These are phyloP conservation scores for Acleris sparsana DNA, from an alignment of 2,888 invertebrate genomes.

Conservation along the genomic window DNA sequence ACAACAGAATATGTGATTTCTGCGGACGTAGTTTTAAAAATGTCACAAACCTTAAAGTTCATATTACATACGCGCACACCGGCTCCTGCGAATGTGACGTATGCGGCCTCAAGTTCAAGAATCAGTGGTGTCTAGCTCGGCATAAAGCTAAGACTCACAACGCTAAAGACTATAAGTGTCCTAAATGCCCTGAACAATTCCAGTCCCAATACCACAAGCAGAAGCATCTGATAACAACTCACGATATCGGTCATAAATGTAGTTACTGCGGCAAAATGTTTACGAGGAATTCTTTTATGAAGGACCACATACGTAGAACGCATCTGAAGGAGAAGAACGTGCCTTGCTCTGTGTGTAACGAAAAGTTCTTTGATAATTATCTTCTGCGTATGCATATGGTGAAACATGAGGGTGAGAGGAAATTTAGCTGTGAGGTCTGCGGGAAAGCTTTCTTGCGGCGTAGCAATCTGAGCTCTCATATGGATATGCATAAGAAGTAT, in stretches of 20 bases:
- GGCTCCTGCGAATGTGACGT: constrained; percentile 65
- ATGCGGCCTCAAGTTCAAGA: constrained; percentile 67
- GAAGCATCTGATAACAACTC: constrained; percentile 78
- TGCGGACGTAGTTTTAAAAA: constrained; percentile 70
- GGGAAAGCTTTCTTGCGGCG: constrained; percentile 82
- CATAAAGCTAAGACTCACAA: constrained; percentile 71
- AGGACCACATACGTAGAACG: constrained; percentile 70
- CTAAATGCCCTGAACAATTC: constrained; percentile 72
- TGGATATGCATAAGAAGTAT: constrained; percentile 77
- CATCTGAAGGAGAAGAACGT: constrained; percentile 77
- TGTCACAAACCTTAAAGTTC: constrained; percentile 65
- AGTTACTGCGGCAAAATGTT: constrained; percentile 71
- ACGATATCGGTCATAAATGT: constrained; percentile 73
- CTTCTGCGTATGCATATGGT: constrained; percentile 76
- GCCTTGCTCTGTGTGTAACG: constrained; percentile 68
- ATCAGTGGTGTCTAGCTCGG: constrained; percentile 66
- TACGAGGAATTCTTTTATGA: constrained; percentile 75
- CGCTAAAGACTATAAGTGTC: constrained; percentile 70
- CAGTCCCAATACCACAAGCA: constrained; percentile 79
- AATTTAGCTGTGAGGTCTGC: constrained; percentile 83
- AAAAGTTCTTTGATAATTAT: constrained; percentile 73
- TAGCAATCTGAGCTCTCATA: constrained; percentile 84
- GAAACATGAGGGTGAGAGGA: constrained; percentile 80
- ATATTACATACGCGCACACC: constrained; percentile 66
- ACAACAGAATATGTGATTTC: constrained; percentile 72